Percentiles rank a stretch among this genome's conserved stretches.
phyloP scores from a whole-genome alignment of 2,113 vertebrate genomes.

The Passer montanus region DNA sequence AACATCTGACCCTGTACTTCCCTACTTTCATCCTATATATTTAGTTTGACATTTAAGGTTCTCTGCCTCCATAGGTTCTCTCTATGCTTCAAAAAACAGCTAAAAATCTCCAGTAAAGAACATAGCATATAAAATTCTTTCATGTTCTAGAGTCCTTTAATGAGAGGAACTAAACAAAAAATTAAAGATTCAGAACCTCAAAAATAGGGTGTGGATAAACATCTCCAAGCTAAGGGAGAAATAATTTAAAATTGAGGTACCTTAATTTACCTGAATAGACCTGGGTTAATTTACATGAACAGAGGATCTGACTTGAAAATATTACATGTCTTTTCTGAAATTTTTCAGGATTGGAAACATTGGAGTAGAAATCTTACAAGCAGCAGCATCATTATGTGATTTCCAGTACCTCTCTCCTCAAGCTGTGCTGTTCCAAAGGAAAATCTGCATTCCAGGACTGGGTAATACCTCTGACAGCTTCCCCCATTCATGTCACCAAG shows the following conservation, averaged over 20 bases:
- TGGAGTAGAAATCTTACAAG: not conserved
- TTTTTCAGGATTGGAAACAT: not conserved
- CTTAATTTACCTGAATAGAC: not conserved
- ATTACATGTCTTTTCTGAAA: not conserved
- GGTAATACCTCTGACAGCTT: conserved; percentile 33
- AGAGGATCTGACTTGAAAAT: conserved; percentile 1
- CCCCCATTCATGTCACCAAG: not conserved
- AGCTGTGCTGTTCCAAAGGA: not conserved
- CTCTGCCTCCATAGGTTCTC: not conserved
- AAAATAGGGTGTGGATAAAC: not conserved
- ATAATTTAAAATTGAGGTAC: not conserved
- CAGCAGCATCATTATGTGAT: not conserved
- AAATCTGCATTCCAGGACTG: not conserved
- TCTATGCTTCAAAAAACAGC: not conserved
- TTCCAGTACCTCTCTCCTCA: not conserved
- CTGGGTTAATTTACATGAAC: not conserved
- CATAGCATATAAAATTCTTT: not conserved
- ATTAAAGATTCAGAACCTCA: not conserved
- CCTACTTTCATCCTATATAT: not conserved
- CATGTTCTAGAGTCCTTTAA: not conserved
- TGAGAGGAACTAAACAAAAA: not conserved
- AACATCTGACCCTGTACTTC: not conserved
- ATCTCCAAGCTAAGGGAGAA: not conserved
- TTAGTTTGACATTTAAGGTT: not conserved
- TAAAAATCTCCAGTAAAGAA: not conserved